Evolutionary conservation across 2,797 vertebrate species (phyloP).

Genomic region (Pseudopleuronectes americanus): DNA sequence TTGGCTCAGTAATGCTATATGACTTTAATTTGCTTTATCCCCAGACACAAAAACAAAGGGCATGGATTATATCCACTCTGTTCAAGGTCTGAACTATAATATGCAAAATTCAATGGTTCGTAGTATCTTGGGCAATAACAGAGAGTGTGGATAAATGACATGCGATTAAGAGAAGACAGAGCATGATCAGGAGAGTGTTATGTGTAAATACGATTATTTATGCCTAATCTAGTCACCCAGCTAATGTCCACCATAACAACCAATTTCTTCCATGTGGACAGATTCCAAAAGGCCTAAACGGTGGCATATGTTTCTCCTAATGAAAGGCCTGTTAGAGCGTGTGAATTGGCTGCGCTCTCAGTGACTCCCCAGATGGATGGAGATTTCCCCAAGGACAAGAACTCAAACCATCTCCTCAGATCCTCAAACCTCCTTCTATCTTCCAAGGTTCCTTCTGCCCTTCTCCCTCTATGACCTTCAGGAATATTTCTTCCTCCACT

Average conservation of each 20-base stretch:
- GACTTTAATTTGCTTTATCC: slow-evolving; percentile 17
- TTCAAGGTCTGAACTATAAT: slow-evolving; percentile 26
- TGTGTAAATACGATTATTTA: slow-evolving; percentile 38
- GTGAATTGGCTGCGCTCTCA: slow-evolving; percentile 65
- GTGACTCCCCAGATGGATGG: slow-evolving; percentile 70
- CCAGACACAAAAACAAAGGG: slow-evolving; percentile 9
- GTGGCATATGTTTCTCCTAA: slow-evolving; percentile 76
- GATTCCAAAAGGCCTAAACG: slow-evolving; percentile 65
- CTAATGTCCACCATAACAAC: slow-evolving; percentile 62
- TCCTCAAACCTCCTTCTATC: slow-evolving; percentile 46
- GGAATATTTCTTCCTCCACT: slow-evolving; percentile 48
- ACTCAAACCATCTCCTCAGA: slow-evolving; percentile 60
- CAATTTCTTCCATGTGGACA: slow-evolving; percentile 53
- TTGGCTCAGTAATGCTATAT: slow-evolving; percentile 15
- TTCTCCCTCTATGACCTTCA: slow-evolving; percentile 68
- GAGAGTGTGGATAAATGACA: neutral
- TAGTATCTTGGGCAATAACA: slow-evolving; percentile 7
- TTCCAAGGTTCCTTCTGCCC: slow-evolving; percentile 52
- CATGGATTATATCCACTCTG: slow-evolving; percentile 23
- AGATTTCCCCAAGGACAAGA: slow-evolving; percentile 72
- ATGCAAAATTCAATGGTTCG: slow-evolving; percentile 20
- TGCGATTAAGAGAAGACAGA: slow-evolving; percentile 9
- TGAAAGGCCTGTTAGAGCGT: slow-evolving; percentile 68
- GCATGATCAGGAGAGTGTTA: slow-evolving; percentile 3
- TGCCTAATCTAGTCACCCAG: slow-evolving; percentile 43